A percentile compares a stretch with the other conserved stretches of the same genome.
Conservation (phyloP, 2,797 vertebrate species). For the Cuculus canorus region DNA sequence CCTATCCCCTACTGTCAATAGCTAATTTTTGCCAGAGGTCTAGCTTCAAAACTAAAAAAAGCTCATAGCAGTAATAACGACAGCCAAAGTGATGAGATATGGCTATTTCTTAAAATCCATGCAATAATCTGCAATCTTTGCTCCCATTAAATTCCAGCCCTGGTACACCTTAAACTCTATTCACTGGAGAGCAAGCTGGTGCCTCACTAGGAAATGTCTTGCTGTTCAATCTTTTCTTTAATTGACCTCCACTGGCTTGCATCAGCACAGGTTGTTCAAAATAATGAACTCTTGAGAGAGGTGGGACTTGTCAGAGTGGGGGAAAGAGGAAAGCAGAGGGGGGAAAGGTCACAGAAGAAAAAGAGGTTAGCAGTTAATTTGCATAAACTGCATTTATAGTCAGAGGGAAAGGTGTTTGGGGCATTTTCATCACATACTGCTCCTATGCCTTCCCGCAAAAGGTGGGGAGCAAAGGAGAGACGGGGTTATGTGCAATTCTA, state of each 20-base stretch:
- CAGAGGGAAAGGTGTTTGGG: background rate
- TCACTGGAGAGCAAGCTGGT: background rate
- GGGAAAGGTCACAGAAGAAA: background rate
- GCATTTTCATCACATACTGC: background rate
- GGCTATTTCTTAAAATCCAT: background rate
- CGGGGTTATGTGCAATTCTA: background rate
- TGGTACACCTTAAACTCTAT: background rate
- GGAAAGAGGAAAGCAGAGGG: background rate
- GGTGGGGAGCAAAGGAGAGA: background rate
- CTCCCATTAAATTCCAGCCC: background rate
- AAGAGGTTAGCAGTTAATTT: slow-evolving; percentile 27
- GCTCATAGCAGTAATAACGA: background rate
- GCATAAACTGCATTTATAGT: slow-evolving; percentile 33
- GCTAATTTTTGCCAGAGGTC: background rate
- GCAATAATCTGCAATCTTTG: background rate
- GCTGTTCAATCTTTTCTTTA: slow-evolving; percentile 7
- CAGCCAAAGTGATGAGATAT: background rate
- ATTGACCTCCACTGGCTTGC: slow-evolving; percentile 12
- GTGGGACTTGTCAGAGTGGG: background rate
- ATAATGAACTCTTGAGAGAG: slow-evolving; percentile 45
- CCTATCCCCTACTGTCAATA: background rate
- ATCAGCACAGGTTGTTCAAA: slow-evolving; percentile 28
- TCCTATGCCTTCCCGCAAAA: background rate
- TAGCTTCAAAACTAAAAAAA: background rate
- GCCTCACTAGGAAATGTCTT: background rate